Evolutionary conservation across 2,113 vertebrate genomes (phyloP).

Genomic region (Lepus americanus): DNA sequence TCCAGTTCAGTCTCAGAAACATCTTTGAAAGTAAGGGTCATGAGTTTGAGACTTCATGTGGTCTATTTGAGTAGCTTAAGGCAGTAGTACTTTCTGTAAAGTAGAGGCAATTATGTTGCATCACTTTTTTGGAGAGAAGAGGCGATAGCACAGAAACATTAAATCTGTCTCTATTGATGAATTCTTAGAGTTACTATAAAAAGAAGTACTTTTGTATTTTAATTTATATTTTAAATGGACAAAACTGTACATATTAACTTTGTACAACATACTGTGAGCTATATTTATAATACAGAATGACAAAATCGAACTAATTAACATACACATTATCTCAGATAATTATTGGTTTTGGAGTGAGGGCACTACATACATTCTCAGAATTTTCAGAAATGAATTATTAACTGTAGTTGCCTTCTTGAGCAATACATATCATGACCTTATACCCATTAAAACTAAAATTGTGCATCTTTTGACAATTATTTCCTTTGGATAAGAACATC

Average conservation of each 20-base stretch:
- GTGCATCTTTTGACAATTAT: neutral
- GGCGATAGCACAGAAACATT: neutral
- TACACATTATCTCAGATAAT: neutral
- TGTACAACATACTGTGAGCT: neutral
- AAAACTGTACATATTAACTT: neutral
- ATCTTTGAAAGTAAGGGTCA: neutral
- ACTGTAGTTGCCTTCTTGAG: neutral
- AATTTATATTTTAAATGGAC: neutral
- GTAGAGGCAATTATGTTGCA: neutral
- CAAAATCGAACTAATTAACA: neutral
- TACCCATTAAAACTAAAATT: neutral
- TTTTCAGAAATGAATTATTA: neutral
- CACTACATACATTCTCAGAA: neutral
- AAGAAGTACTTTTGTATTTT: neutral
- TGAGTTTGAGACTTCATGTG: neutral
- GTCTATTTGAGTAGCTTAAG: neutral
- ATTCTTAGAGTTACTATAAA: slow-evolving; percentile 25
- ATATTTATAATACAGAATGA: neutral
- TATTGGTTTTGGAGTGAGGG: neutral
- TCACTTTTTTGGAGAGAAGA: neutral
- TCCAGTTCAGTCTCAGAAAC: neutral
- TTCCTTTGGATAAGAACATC: slow-evolving; percentile 1
- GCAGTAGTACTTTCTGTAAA: neutral
- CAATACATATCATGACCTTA: neutral
- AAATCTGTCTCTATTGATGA: neutral